A percentile compares a stretch with the other conserved stretches of the same genome.
Conservation (phyloP, 2,797 vertebrate species). For the Rhodeus uyekii region DNA sequence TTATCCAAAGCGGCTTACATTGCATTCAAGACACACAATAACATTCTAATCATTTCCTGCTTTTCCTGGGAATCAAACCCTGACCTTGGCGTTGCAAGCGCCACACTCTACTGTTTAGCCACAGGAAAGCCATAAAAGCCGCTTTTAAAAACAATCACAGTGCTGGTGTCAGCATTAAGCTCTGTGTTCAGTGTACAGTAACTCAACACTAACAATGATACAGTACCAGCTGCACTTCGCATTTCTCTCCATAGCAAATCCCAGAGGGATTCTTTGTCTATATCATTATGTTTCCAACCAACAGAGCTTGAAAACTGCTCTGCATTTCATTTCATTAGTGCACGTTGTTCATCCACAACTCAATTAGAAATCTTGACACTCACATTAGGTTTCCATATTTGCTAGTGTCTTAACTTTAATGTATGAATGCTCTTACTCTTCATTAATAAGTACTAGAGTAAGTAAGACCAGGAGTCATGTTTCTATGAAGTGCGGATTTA, state of each 20-base stretch:
- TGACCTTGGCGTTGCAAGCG: too few relatives aligned
- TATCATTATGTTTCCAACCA: background rate
- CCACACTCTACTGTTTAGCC: too few relatives aligned
- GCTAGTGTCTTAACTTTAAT: background rate
- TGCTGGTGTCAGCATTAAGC: background rate
- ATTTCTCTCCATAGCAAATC: conserved; percentile 24
- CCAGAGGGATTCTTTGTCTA: conserved; percentile 25
- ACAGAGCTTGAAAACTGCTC: background rate
- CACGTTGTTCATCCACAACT: background rate
- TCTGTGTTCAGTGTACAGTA: background rate
- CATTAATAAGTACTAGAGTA: conserved; percentile 5
- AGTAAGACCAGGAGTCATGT: background rate
- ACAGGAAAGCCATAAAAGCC: too few relatives aligned
- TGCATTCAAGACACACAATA: too few relatives aligned
- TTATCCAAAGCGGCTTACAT: too few relatives aligned
- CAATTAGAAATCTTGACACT: background rate
- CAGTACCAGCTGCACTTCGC: background rate
- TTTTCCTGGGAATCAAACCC: too few relatives aligned
- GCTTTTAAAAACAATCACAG: background rate
- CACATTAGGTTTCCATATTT: background rate
- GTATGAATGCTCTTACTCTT: background rate
- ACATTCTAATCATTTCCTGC: too few relatives aligned
- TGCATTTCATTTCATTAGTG: background rate
- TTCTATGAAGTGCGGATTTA: background rate
- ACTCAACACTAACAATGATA: background rate